phyloP scores from a whole-genome alignment of 2,888 invertebrate species.

The Ophion costatus region DNA sequence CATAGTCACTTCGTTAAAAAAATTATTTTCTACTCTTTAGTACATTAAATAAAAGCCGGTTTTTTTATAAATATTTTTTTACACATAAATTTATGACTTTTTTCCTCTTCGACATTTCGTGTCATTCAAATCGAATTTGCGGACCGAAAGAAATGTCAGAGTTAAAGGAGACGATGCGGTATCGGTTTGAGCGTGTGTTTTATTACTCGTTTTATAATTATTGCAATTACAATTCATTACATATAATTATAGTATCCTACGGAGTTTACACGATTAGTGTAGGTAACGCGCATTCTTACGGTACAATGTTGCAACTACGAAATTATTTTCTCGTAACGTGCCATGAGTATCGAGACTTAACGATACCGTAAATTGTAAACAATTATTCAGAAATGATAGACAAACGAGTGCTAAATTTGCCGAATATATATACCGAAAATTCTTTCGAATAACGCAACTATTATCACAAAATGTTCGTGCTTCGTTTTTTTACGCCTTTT shows the following conservation, averaged over 20 bases:
- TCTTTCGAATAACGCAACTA: slow-evolving; percentile 32
- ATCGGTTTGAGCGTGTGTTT: slow-evolving; percentile 73
- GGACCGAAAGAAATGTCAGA: neutral
- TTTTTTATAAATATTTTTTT: too few species aligned
- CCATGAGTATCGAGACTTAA: slow-evolving; percentile 46
- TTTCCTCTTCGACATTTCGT: too few species aligned
- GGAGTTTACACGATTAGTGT: slow-evolving; percentile 62
- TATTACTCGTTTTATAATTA: slow-evolving; percentile 75
- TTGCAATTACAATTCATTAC: slow-evolving; percentile 76
- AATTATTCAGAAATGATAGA: slow-evolving; percentile 13
- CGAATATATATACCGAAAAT: slow-evolving; percentile 7
- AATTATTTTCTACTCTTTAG: too few species aligned
- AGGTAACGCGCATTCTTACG: slow-evolving; percentile 62
- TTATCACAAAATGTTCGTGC: slow-evolving; percentile 59
- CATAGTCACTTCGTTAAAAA: too few species aligned
- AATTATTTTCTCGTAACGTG: slow-evolving; percentile 25
- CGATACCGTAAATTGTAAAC: slow-evolving; percentile 34
- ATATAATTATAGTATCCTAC: slow-evolving; percentile 64
- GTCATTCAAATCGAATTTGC: too few species aligned
- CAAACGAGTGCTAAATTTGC: neutral
- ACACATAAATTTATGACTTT: too few species aligned
- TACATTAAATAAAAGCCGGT: too few species aligned
- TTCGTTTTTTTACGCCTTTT: slow-evolving; percentile 5
- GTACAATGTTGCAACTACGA: slow-evolving; percentile 44
- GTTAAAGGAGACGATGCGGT: neutral